Base-by-base conservation (phyloP, 2,797 vertebrate genomes). In the Diplodus sargus region DNA sequence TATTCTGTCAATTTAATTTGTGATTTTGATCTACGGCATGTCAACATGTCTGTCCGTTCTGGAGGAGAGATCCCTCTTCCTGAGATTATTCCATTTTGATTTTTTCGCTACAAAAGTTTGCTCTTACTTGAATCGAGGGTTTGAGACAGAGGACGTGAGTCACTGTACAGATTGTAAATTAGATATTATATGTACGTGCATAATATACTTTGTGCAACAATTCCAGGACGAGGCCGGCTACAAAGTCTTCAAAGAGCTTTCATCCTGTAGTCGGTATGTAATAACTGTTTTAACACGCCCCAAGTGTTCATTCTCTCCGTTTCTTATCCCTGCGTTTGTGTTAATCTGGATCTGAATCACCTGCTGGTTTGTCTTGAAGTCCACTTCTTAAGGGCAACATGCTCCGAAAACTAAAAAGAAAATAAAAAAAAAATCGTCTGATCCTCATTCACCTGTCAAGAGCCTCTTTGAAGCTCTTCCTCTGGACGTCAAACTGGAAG, bases 401-500 rank as follows among this genome's bases (percentile, higher is more conserved):
- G 20, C 54, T 56, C 11, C 0, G 7, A 63, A 67, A 69, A 74
- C 3, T 72, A 67, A 42, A 68, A 39, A 77, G 5, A 82, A 48
- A 45, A 45, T 4, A 54, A 23, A 12, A 75, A 9, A 72, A 61
- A 83, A 79, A 34, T 22, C 20, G 60, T 84, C 68, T 57, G 84
- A 74, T 60, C 83, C 52, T 70, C 76, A 63, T 73, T 92, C 94
- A 99, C 98, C 98, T 97, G 91, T 99, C 97, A 70, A 98, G 95
- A 4, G 97, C 97, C 88, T 98, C 97, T 94, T 96, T 97, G 94
- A 99, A 99, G 92, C 95, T 96, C 83, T 97, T 98, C 89, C 96
- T 96, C 93, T 97, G 97, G 79, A 99, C 95, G 84, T 99, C 97
- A 88, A 99, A 99, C 92, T 98, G 97, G 94, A 99, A 99, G 88